Percentiles rank a stretch among this genome's conserved stretches.
phyloP scores from a whole-genome alignment of 1,140 invertebrate species.

The Apis laboriosa region DNA sequence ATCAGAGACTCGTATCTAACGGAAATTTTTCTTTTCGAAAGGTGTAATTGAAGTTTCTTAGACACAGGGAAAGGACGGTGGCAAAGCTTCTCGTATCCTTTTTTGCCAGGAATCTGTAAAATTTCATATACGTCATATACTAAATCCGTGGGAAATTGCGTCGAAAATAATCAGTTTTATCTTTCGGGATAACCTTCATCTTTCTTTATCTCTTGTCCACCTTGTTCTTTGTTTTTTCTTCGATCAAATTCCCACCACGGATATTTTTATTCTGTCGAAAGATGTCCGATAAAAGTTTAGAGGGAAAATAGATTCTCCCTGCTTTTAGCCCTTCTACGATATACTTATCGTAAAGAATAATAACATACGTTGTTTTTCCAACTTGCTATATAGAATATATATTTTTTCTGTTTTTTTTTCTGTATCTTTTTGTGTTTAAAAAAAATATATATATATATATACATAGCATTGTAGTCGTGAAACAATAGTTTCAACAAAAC shows the following conservation, averaged over 20 bases:
- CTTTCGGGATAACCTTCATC: neutral
- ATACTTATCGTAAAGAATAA: neutral
- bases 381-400: neutral
- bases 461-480: no score
- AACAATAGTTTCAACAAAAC: no score
- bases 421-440: neutral
- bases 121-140: constrained; percentile 7
- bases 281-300: neutral
- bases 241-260: neutral
- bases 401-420: no score
- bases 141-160: constrained; percentile 19
- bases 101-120: constrained; percentile 6
- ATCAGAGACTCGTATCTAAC: no score
- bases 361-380: neutral
- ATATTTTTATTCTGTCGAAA: neutral
- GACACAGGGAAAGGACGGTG: neutral
- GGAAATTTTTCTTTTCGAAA: neutral
- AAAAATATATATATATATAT: neutral
- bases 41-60: neutral
- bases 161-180: constrained; percentile 5
- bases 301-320: neutral
- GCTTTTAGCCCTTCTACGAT: neutral
- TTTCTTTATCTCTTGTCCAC: neutral
- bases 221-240: neutral
- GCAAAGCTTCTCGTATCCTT: constrained; percentile 15